phyloP scores from a whole-genome alignment of 2,113 vertebrate genomes.

The Dipodomys spectabilis region DNA sequence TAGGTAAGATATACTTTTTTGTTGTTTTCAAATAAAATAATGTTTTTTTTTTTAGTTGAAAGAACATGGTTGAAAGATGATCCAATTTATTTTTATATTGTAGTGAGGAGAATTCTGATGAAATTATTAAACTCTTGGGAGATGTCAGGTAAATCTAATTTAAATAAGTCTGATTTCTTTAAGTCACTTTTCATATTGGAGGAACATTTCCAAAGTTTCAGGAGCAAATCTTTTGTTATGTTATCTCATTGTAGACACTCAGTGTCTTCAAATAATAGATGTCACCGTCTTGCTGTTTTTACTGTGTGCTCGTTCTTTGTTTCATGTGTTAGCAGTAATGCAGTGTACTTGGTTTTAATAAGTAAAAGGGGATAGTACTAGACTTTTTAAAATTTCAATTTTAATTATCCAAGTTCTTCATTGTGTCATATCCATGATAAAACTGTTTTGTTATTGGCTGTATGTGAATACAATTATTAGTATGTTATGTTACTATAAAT shows the following conservation, averaged over 20 bases:
- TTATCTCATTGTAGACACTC: neutral
- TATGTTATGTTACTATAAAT: conserved; percentile 29
- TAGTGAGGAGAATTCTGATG: conserved; percentile 99
- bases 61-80: conserved; percentile 32
- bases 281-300: conserved; percentile 14
- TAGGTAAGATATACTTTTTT: conserved; percentile 88
- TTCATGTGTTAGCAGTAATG: neutral
- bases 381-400: conserved; percentile 49
- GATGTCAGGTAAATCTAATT: conserved; percentile 92
- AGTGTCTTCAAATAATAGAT: neutral
- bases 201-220: conserved; percentile 22
- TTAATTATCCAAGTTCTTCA: conserved; percentile 16
- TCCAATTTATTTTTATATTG: conserved; percentile 73
- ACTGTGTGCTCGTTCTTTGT: neutral
- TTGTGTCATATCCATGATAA: neutral
- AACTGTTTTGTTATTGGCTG: neutral
- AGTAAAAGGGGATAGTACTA: neutral
- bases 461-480: neutral
- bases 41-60: conserved; percentile 34
- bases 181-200: conserved; percentile 37
- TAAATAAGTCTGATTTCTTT: conserved; percentile 33
- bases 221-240: neutral
- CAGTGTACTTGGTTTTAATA: neutral
- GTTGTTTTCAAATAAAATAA: neutral
- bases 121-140: conserved; percentile 97